Evolutionary conservation across 2,113 vertebrate genomes (phyloP).

Genomic region (Phylloscopus trochilus): DNA sequence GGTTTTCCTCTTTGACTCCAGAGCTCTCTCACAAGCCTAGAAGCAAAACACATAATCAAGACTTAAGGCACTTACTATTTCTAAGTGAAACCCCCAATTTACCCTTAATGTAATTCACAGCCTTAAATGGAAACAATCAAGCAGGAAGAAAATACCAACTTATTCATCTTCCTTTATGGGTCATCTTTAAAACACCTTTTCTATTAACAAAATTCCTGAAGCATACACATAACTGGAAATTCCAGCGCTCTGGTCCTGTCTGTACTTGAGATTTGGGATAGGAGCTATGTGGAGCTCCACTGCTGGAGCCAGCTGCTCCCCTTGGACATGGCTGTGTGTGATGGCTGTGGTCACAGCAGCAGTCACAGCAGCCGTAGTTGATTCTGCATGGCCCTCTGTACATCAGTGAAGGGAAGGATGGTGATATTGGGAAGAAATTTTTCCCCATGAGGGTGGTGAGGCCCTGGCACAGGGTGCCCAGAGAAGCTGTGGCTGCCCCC

Average conservation of each 20-base stretch:
- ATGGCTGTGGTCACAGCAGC: neutral
- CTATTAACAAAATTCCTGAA: slow-evolving; percentile 4
- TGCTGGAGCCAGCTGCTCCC: neutral
- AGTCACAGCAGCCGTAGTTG: neutral
- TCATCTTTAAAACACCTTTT: slow-evolving; percentile 31
- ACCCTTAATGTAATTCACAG: neutral
- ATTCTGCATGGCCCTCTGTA: neutral
- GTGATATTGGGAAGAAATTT: neutral
- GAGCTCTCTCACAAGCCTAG: neutral
- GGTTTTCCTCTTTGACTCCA: neutral
- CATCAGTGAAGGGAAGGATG: neutral
- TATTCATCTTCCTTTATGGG: slow-evolving; percentile 5
- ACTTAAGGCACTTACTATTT: neutral
- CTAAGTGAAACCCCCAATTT: neutral
- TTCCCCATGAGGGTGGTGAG: fast-evolving
- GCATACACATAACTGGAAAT: slow-evolving; percentile 36
- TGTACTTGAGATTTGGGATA: slow-evolving; percentile 26
- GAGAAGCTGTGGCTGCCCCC: neutral
- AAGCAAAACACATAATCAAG: slow-evolving; percentile 22
- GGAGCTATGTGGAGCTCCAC: neutral
- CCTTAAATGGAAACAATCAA: slow-evolving; percentile 31
- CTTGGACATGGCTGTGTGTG: fast-evolving
- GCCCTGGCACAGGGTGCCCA: neutral
- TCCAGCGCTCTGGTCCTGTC: neutral
- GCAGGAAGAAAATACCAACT: neutral